These are phyloP conservation scores for Clarias magur DNA, from an alignment of 2,113 vertebrate species.

Conservation along the genomic window DNA sequence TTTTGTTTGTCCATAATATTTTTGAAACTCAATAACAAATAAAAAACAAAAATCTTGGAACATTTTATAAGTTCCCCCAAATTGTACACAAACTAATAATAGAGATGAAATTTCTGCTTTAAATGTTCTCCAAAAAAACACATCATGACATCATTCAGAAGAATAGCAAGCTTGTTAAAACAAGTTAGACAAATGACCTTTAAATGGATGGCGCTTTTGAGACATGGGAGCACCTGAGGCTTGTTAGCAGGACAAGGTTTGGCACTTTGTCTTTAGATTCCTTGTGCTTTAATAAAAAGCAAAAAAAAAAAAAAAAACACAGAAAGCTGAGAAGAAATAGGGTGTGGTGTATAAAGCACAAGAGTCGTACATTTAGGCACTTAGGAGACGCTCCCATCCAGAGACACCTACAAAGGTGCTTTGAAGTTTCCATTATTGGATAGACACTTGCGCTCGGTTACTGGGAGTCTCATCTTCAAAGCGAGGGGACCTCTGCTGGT, in stretches of 20 bases:
- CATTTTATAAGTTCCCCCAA: not conserved
- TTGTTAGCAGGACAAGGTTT: not conserved
- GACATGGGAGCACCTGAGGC: not conserved
- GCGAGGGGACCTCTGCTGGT: not conserved
- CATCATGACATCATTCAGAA: not conserved
- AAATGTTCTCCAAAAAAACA: not conserved
- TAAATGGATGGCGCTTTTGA: not conserved
- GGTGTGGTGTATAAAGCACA: not conserved
- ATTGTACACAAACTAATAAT: not conserved
- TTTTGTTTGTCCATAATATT: too few relatives aligned
- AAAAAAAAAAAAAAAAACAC: not conserved
- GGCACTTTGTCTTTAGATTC: not conserved
- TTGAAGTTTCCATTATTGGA: too few relatives aligned
- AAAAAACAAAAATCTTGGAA: not conserved
- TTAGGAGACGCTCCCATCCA: too few relatives aligned
- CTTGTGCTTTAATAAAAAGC: not conserved
- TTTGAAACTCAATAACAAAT: not conserved
- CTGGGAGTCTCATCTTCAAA: not conserved
- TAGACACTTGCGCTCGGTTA: too few relatives aligned
- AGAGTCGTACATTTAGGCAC: not conserved
- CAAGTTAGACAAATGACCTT: not conserved
- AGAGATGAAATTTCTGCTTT: not conserved
- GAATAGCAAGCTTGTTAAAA: not conserved
- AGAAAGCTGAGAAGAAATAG: not conserved
- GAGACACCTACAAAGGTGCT: too few relatives aligned